Percentiles rank a stretch among this genome's conserved stretches.
phyloP scores from a whole-genome alignment of 2,888 invertebrate species.

The Platycnemis pennipes region DNA sequence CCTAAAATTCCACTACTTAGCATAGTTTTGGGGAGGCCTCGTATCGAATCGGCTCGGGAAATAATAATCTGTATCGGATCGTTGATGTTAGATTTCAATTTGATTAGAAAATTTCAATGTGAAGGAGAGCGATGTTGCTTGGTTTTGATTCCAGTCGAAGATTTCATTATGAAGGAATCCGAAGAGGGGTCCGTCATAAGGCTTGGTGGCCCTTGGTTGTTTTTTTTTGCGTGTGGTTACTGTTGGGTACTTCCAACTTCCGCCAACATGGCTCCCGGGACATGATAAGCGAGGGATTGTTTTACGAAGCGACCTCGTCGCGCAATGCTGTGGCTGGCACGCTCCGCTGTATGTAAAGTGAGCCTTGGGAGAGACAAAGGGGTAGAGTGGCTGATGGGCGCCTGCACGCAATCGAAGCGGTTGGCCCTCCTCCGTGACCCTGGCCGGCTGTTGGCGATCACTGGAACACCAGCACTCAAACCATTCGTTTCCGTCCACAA shows the following conservation, averaged over 20 bases:
- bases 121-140: no score
- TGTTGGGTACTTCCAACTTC: not conserved
- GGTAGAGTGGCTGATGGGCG: not conserved
- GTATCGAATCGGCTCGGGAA: no score
- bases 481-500: not conserved
- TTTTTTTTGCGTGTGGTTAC: not conserved
- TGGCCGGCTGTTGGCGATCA: not conserved
- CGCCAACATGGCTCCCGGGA: not conserved
- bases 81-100: no score
- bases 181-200: no score
- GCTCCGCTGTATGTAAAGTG: not conserved
- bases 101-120: no score
- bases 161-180: not conserved
- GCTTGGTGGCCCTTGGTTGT: not conserved
- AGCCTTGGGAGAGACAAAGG: not conserved
- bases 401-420: not conserved
- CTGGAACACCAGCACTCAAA: not conserved
- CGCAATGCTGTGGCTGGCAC: not conserved
- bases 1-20: no score
- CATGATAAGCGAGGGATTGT: slow-evolving; percentile 8
- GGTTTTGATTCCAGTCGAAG: not conserved
- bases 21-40: no score
- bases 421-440: not conserved
- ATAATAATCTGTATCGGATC: no score
- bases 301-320: not conserved